phyloP scores from a whole-genome alignment of 2,113 vertebrate genomes.

The Otocyon megalotis region DNA sequence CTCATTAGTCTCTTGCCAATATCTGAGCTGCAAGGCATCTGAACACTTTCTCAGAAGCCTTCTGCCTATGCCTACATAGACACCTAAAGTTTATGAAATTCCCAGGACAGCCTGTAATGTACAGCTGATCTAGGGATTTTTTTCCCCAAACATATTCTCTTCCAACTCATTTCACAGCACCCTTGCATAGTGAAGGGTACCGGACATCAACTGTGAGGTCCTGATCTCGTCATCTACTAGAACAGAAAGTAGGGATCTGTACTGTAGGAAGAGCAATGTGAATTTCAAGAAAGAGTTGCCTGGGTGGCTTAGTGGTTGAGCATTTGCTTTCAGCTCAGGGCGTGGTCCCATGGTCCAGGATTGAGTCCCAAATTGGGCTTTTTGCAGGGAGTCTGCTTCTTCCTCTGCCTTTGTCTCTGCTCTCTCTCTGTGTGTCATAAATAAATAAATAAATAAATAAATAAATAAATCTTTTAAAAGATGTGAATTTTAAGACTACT shows the following conservation, averaged over 20 bases:
- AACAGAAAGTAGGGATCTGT: not conserved
- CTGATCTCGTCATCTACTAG: not conserved
- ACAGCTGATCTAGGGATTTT: not conserved
- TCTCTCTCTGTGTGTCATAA: too few relatives aligned
- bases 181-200: not conserved
- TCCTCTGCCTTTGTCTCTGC: too few relatives aligned
- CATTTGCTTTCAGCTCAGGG: too few relatives aligned
- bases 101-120: not conserved
- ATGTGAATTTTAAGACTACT: not conserved
- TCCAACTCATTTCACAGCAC: not conserved
- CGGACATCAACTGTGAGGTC: rapidly evolving
- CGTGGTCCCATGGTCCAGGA: too few relatives aligned
- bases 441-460: too few relatives aligned
- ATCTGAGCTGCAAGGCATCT: not conserved
- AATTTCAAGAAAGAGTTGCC: not conserved
- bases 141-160: too few relatives aligned
- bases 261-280: not conserved
- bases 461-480: too few relatives aligned
- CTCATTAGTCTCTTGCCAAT: not conserved
- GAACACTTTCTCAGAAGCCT: not conserved
- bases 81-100: not conserved
- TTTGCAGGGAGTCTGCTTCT: too few relatives aligned
- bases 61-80: not conserved
- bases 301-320: too few relatives aligned
- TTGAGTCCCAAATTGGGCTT: too few relatives aligned